Conservation (phyloP, 2,113 vertebrate species). For the Sphyrna mokarran region DNA sequence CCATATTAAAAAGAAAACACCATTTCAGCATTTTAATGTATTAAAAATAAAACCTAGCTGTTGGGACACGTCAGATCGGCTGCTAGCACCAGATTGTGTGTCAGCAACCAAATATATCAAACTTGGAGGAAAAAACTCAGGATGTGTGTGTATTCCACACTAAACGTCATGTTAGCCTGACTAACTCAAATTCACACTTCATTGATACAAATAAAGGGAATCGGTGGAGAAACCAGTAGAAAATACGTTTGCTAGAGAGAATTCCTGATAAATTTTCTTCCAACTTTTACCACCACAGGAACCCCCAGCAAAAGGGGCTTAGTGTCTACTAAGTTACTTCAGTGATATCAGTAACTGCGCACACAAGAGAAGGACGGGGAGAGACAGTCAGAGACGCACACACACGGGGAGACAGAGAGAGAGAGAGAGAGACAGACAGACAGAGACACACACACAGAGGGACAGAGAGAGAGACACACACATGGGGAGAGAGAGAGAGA, state of each 20-base stretch:
- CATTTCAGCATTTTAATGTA: background rate
- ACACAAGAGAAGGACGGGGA: no score
- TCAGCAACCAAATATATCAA: background rate
- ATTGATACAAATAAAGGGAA: background rate
- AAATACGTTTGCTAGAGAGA: background rate
- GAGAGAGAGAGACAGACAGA: no score
- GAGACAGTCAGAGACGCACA: no score
- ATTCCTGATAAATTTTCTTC: background rate
- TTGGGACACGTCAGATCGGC: background rate
- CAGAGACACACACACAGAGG: no score
- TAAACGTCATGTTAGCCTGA: background rate
- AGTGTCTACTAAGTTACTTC: background rate
- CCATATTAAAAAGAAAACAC: background rate
- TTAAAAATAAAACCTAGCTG: background rate
- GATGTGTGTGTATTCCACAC: background rate
- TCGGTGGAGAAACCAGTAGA: no score
- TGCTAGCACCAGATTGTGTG: background rate
- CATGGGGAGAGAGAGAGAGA: no score
- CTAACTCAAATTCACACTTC: background rate
- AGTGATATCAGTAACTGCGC: background rate
- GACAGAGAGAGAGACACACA: no score
- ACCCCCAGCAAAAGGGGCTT: background rate
- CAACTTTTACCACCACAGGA: background rate
- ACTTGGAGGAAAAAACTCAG: background rate
- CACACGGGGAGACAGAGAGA: no score